Conservation (phyloP, 2,888 invertebrate genomes). For the Trissolcus japonicus region DNA sequence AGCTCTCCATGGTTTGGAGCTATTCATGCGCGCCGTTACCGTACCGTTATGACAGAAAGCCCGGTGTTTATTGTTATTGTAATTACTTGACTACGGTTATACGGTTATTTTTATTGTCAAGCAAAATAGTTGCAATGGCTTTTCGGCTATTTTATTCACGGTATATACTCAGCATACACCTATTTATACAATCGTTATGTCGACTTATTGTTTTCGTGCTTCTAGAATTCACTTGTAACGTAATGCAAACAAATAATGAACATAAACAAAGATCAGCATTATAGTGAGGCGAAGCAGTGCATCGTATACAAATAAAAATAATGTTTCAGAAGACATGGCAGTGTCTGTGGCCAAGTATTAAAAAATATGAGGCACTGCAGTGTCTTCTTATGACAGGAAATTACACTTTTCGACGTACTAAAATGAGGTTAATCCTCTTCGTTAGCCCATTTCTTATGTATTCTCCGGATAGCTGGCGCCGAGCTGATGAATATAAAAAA, state of each 20-base stretch:
- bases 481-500: too few species aligned
- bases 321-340: too few species aligned
- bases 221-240: slow-evolving; percentile 20
- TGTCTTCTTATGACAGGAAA: too few species aligned
- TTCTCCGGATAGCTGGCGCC: too few species aligned
- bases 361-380: too few species aligned
- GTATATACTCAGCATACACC: slow-evolving; percentile 2
- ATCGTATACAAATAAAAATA: too few species aligned
- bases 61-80: slow-evolving; percentile 53
- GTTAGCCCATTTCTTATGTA: too few species aligned
- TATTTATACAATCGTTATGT: slow-evolving; percentile 37
- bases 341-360: too few species aligned
- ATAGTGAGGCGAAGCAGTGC: too few species aligned
- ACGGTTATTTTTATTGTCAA: slow-evolving; percentile 47
- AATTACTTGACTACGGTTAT: slow-evolving; percentile 53
- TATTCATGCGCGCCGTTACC: slow-evolving; percentile 45
- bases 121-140: slow-evolving; percentile 44
- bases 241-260: slow-evolving; percentile 25
- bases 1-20: slow-evolving; percentile 9
- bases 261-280: slow-evolving; percentile 5
- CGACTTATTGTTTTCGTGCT: slow-evolving; percentile 29
- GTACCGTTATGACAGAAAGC: slow-evolving; percentile 51
- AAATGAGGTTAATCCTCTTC: too few species aligned
- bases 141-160: slow-evolving; percentile 41
- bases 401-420: too few species aligned